Conservation (phyloP, 2,113 vertebrate species). For the Halichoerus grypus region DNA sequence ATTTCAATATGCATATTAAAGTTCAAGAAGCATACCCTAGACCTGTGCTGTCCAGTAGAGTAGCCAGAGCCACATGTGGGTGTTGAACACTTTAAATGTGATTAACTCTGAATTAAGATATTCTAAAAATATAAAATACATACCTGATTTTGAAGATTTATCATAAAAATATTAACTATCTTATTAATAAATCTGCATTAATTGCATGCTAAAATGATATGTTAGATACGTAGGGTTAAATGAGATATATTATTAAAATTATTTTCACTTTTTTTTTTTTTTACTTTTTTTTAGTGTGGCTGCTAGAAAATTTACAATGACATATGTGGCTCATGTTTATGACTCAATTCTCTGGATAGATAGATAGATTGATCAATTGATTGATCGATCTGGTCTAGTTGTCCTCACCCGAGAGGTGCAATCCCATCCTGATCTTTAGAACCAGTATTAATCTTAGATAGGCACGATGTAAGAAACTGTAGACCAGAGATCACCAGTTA, state of each 20-base stretch:
- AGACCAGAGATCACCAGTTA: background rate
- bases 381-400: background rate
- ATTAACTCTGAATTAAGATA: background rate
- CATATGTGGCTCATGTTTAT: background rate
- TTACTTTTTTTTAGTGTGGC: background rate
- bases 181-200: background rate
- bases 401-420: background rate
- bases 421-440: background rate
- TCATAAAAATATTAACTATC: background rate
- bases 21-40: background rate
- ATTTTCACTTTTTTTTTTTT: slow-evolving; percentile 2
- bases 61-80: background rate
- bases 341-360: background rate
- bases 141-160: background rate
- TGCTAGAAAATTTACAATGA: slow-evolving; percentile 8
- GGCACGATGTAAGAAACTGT: background rate
- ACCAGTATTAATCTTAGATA: background rate
- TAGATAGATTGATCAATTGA: too few relatives aligned
- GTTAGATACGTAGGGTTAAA: background rate
- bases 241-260: slow-evolving; percentile 11
- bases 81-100: background rate
- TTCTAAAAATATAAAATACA: background rate
- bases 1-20: background rate
- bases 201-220: background rate
- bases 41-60: background rate